These are phyloP conservation scores for Lethrus apterus DNA, from an alignment of 1,140 invertebrate genomes.

Conservation along the genomic window DNA sequence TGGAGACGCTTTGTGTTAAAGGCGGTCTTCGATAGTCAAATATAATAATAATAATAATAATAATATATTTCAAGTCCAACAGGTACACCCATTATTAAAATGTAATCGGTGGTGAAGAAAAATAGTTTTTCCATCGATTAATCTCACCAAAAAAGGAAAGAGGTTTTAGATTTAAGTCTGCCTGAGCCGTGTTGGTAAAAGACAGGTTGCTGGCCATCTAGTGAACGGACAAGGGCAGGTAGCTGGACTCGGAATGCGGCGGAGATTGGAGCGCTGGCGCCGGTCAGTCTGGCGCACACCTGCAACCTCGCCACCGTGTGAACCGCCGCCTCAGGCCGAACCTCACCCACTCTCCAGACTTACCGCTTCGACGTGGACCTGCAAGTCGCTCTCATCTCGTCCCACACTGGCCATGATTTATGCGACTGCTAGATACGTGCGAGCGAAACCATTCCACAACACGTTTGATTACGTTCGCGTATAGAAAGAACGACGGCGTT, in stretches of 20 bases:
- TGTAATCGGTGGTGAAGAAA: too few relatives aligned
- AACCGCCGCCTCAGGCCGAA: slow-evolving; percentile 23
- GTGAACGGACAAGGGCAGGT: slow-evolving; percentile 19
- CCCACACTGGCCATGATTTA: too few relatives aligned
- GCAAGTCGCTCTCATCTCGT: too few relatives aligned
- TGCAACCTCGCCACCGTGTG: slow-evolving; percentile 29
- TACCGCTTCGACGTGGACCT: not conserved
- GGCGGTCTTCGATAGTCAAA: too few relatives aligned
- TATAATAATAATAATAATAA: too few relatives aligned
- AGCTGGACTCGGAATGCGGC: slow-evolving; percentile 21
- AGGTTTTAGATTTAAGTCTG: not conserved
- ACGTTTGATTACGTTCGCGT: too few relatives aligned
- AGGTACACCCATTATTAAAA: too few relatives aligned
- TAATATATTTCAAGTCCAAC: too few relatives aligned
- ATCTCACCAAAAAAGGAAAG: slow-evolving; percentile 11
- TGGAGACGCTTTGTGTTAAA: too few relatives aligned
- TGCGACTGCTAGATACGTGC: too few relatives aligned
- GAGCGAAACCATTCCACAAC: too few relatives aligned
- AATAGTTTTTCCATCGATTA: slow-evolving; percentile 5
- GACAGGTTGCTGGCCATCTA: slow-evolving; percentile 9
- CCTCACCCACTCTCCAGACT: slow-evolving; percentile 11
- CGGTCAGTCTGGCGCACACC: slow-evolving; percentile 29
- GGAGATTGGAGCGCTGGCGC: slow-evolving; percentile 27
- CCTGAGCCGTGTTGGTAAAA: not conserved
- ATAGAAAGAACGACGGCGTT: too few relatives aligned